Base-by-base conservation (phyloP, 2,888 invertebrate genomes). In the Tricholauxania praeusta region DNA sequence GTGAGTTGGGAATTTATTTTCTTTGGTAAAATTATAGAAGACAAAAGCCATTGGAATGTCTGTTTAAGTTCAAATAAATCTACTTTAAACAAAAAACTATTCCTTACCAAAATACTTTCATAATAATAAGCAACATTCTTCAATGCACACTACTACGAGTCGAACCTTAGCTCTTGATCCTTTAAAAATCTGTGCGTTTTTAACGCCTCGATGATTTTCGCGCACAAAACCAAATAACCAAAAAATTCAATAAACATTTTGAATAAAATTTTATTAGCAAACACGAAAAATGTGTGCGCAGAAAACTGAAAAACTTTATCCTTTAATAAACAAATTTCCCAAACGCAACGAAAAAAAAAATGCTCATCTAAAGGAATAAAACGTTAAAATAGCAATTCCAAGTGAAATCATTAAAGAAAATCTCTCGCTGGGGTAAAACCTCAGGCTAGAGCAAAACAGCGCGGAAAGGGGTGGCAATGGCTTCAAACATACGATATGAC, bases 201-300 rank as follows among this genome's bases (percentile, higher is more conserved):
- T 12, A 14, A 67, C 39, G 55, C 57, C 47, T 57, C 10, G 55
- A 53, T 39, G 17, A 22, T 47, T 67, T 49, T 49, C 15, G 28
- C 51, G 10, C 22, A 15, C 53, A 28, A 53, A 53, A 22, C 69
- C 72, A 65, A 73, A 75, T 55, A 68, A 74, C 73, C 71, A 65
- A 72, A 78, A 76, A 77, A 79, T 80, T 78, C 79, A 78, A 81
- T 81, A 80, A 84, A 79, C 77, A 77, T 82, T 82, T 80, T 74
- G 69, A 79, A 83, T 83, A 79, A 82, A 82, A 82, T 83, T 82
- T 84, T 81, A 82, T 82, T 82, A 78, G 71, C 72, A 72, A 68
- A 72, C 76, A 77, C 76, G 72, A 75, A 76, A 73, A 74, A 75
- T 77, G 64, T 73, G 70, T 66, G 39, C 10, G 39, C 5, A 1